Evolutionary conservation across 2,888 invertebrate species (phyloP), one percentile per base, ranked within the genome.

Genomic region (Galerucella nymphaeae): DNA sequence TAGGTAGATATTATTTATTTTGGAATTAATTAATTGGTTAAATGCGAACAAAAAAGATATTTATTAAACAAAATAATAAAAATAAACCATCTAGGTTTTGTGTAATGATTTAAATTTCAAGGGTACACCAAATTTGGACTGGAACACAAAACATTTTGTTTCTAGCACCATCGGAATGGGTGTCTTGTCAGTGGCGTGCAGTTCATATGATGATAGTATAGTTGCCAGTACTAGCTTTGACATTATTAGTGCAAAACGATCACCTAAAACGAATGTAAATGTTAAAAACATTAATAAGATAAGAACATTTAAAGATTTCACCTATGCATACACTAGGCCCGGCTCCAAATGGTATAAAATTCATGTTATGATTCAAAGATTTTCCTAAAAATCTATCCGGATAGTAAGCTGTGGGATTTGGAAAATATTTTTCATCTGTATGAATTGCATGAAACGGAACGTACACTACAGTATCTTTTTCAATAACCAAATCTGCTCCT

Each of bases 261-360:
- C 76, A 53, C 80, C 80, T 80, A 53, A 68, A 78, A 79, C 59
- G 58, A 63, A 23, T 2, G 2, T 23, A 6, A 30, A 30, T 5
- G 30, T 23, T 30, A 30, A 30, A 5, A 6, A 30, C 6, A 23
- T 23, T 23, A 23, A 1, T 23, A n/a, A n/a, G n/a, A 23, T 23
- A 23, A 23, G 23, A 23, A 23, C 1, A 23, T 1, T 23, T 1
- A 23, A 23, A 4, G 23, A 23, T 23, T 0, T 72, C 79, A 84
- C 85, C 85, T 48, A 85, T 83, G 75, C 86, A 86, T 55, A 79
- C 79, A 70, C 83, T 80, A 2, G 85, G 85, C 14, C 85, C 85
- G 65, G 82, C 83, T 10, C 85, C 85, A 73, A 85, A 85, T 0
- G 85, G 84, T 65, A 84, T 65, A 67, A 79, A 84, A 38, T 38